Evolutionary conservation across 2,113 vertebrate species (phyloP), one percentile per base, ranked within the genome.

Genomic region (Raja brachyura): DNA sequence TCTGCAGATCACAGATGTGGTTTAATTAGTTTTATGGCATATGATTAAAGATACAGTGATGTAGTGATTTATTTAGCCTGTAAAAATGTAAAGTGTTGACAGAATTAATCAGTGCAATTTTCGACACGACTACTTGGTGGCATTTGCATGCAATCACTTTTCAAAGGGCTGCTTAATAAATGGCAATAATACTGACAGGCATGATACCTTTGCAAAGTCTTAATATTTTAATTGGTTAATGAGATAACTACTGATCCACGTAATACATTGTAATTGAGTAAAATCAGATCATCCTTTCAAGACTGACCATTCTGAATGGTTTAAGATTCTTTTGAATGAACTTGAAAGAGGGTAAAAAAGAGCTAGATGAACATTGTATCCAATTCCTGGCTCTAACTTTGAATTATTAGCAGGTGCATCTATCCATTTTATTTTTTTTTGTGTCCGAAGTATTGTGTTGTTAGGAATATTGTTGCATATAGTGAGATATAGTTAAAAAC

Each of bases 1-100:
- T 88, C 83, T 18, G 28, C 28, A 88, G 63, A 31, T 88, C 83
- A 63, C 83, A 88, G 59, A 88, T 63, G n/a, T 61, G n/a, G 56
- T 86, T 63, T 63, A 63, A 86, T 63, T 86, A 63, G 83, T 31
- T 88, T 83, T 66, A 88, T 18, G 59, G 28, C 14, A 86, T 86
- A 59, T 88, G 83, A 88, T 88, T 88, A 88, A 88, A 59, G n/a
- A 88, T 61, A 33, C 28, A 66, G 83, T 63, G 28, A 86, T 31
- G 56, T 86, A 31, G 59, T 66, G 59, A 88, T 88, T 88, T 63
- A 63, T 88, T 88, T 88, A 88, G 31, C 83, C 59, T 63, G 59
- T 88, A 63, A 66, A 59, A 88, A 88, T n/a, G 59, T 86, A 88
- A 63, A 63, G 59, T 88, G 83, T 88, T 88, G 83, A 88, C 59